Evolutionary conservation across 2,888 invertebrate species (phyloP).

Genomic region (Eupithecia abbreviata): DNA sequence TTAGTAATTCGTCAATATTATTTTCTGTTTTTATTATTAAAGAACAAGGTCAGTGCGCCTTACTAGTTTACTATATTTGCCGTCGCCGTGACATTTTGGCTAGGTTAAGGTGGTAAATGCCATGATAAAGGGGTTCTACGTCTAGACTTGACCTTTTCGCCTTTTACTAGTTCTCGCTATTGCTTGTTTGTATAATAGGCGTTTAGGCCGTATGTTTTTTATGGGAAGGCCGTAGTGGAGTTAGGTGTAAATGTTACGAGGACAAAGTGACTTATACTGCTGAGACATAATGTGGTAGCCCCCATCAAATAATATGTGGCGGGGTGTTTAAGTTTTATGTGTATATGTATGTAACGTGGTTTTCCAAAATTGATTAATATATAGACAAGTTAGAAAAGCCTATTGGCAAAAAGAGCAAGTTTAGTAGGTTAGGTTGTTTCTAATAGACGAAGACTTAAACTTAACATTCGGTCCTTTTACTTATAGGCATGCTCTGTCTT

Average conservation of each 20-base stretch:
- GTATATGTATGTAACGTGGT: background rate
- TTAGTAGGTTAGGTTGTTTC: background rate
- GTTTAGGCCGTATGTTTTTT: background rate
- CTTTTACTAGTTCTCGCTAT: background rate
- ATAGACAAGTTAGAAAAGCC: too few species aligned
- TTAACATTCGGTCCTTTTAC: background rate
- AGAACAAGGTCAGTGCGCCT: background rate
- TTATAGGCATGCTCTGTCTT: background rate
- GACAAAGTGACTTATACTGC: background rate
- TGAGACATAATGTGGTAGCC: background rate
- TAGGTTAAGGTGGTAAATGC: slow-evolving; percentile 13
- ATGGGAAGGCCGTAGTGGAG: background rate
- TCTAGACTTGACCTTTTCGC: slow-evolving; percentile 31
- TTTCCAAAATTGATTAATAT: background rate
- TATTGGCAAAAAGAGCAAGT: too few species aligned
- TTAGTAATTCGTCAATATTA: background rate
- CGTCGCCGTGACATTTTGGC: slow-evolving; percentile 27
- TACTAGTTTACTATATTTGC: slow-evolving; percentile 11
- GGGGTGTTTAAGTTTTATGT: background rate
- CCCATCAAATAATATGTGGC: background rate
- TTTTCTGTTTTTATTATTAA: too few species aligned
- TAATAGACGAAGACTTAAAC: background rate
- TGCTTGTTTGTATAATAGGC: background rate
- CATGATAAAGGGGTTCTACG: slow-evolving; percentile 21
- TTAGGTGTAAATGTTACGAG: background rate